Evolutionary conservation across 2,797 vertebrate genomes (phyloP), one percentile per base, ranked within the genome.

Genomic region (Nothura maculosa): DNA sequence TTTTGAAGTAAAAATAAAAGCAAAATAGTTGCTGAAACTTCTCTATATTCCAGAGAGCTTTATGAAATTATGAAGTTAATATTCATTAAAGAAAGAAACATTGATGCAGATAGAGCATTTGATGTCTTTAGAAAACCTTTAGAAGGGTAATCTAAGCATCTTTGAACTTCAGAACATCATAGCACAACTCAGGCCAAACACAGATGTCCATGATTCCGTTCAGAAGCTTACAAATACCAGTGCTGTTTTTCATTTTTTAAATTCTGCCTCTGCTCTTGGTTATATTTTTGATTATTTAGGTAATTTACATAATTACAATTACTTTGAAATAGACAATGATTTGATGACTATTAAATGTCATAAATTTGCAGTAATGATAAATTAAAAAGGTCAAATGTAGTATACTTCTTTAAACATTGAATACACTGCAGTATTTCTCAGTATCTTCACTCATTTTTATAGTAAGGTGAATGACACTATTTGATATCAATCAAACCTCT

Each of bases 381-480:
- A 76, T 20, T 54, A 69, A 15, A 85, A 90, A 91, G 72, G 11
- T 57, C 45, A 83, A 6, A 69, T 60, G 52, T 55, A 68, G 12
- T 63, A 20, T 38, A 61, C 74, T 75, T 75, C 40, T 91, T 93
- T 69, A 92, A 81, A 95, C 34, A 7, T 17, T 83, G 45, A 50
- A 83, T 48, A 34, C 14, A 58, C 30, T 14, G 67, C 24, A 48
- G 3, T 69, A 78, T 63, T 89, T 73, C 21, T 76, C 17, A n/a
- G 10, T 34, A 22, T 64, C 43, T 66, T 74, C 95, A 6, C 9
- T 70, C 40, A 50, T 67, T 81, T 11, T 30, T 47, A 36, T n/a
- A n/a, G 50, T 75, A 17, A 77, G 73, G 24, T 18, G 47, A 77
- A 79, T n/a, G 6, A 62, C 3, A 1, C 4, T 80, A 61, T 73